phyloP scores from a whole-genome alignment of 1,140 invertebrate species.

The Aporrectodea caliginosa region DNA sequence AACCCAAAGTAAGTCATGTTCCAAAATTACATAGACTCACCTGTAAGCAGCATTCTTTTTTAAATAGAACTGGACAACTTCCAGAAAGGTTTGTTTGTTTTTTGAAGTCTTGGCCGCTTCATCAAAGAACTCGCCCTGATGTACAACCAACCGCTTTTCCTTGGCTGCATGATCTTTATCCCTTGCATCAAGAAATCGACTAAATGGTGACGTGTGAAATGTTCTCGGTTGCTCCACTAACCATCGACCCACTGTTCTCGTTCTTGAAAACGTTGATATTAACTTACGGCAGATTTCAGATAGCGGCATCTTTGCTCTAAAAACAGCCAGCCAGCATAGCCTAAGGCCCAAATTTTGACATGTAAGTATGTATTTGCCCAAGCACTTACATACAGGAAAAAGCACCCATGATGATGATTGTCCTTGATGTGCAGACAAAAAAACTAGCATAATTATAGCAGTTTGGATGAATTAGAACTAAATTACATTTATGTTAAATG shows the following conservation, averaged over 20 bases:
- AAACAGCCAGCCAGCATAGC: too few species aligned
- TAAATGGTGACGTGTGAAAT: background rate
- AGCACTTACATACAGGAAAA: too few species aligned
- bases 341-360: too few species aligned
- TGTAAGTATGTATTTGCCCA: too few species aligned
- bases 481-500: too few species aligned
- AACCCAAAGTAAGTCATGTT: constrained; percentile 59
- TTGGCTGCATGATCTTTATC: constrained; percentile 30
- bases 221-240: background rate
- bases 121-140: constrained; percentile 29
- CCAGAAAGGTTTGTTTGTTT: constrained; percentile 37
- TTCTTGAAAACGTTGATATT: too few species aligned
- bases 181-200: constrained; percentile 27
- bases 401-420: too few species aligned
- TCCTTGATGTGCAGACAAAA: too few species aligned
- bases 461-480: too few species aligned
- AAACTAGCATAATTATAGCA: too few species aligned
- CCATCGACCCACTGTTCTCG: background rate
- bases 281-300: too few species aligned
- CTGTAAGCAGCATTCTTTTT: constrained; percentile 40
- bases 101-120: constrained; percentile 28
- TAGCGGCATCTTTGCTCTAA: too few species aligned
- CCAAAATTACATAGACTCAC: constrained; percentile 85
- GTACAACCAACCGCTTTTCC: constrained; percentile 25
- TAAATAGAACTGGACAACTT: constrained; percentile 40